Conservation (phyloP, 2,113 vertebrate genomes). For the Carettochelys insculpta region DNA sequence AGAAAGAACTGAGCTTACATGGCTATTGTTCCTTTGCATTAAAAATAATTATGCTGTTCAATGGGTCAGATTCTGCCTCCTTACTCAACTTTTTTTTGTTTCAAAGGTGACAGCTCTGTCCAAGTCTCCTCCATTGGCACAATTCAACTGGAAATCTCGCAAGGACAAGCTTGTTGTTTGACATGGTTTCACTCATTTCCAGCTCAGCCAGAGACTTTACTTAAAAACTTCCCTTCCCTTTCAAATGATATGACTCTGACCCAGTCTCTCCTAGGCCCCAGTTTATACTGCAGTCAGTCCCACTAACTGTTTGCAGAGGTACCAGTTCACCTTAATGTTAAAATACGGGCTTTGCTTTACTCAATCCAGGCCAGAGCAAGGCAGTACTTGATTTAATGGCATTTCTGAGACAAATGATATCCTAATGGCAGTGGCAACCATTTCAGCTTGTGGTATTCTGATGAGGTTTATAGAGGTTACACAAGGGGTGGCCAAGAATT, state of each 20-base stretch:
- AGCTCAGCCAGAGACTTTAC: background rate
- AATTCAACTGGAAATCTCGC: background rate
- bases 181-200: background rate
- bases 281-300: background rate
- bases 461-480: background rate
- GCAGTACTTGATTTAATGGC: background rate
- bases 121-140: background rate
- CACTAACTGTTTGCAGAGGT: background rate
- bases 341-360: background rate
- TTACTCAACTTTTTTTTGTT: background rate
- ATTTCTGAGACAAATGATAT: background rate
- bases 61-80: background rate
- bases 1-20: slow-evolving; percentile 11
- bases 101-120: background rate
- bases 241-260: background rate
- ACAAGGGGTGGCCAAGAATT: too few relatives aligned
- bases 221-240: background rate
- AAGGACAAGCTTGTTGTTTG: background rate
- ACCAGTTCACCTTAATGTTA: background rate
- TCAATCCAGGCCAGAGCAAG: background rate
- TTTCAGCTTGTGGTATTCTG: background rate
- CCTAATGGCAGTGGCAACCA: background rate
- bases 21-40: background rate
- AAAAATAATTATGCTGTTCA: background rate
- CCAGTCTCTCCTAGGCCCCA: rapidly evolving